phyloP scores from a whole-genome alignment of 2,888 invertebrate genomes.

The Drosophila kuntzei region DNA sequence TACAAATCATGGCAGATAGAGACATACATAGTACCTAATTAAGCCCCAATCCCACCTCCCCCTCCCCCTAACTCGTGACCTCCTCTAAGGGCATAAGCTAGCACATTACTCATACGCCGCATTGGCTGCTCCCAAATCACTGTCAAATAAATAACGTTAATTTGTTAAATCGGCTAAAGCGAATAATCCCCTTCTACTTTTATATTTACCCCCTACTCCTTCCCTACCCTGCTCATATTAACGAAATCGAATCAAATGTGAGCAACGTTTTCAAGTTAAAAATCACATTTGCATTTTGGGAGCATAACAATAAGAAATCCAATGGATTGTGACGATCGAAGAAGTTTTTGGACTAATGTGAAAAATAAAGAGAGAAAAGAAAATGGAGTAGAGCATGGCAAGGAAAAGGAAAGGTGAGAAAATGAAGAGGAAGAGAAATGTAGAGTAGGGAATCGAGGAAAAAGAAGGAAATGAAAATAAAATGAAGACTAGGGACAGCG shows the following conservation, averaged over 20 bases:
- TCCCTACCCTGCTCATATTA: constrained; percentile 1
- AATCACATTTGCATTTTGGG: constrained; percentile 79
- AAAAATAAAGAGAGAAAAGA: background rate
- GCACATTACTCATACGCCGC: constrained; percentile 78
- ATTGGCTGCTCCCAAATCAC: constrained; percentile 75
- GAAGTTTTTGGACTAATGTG: constrained; percentile 10
- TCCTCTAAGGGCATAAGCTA: constrained; percentile 34
- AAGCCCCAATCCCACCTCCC: constrained; percentile 22
- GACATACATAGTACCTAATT: constrained; percentile 58
- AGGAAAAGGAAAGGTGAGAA: background rate
- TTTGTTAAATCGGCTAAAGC: constrained; percentile 69
- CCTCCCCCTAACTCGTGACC: background rate
- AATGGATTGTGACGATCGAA: constrained; percentile 71
- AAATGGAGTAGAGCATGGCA: background rate
- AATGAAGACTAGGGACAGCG: constrained; percentile 16
- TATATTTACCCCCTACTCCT: background rate
- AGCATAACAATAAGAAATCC: constrained; percentile 77
- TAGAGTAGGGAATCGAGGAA: background rate
- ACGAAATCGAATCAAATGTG: constrained; percentile 10
- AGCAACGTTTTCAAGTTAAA: constrained; percentile 44
- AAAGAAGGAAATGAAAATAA: background rate
- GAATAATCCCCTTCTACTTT: background rate
- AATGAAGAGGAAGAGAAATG: background rate
- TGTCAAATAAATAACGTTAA: constrained; percentile 78
- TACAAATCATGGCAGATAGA: constrained; percentile 72